phyloP scores from a whole-genome alignment of 2,797 vertebrate species.

The Lagorchestes hirsutus region DNA sequence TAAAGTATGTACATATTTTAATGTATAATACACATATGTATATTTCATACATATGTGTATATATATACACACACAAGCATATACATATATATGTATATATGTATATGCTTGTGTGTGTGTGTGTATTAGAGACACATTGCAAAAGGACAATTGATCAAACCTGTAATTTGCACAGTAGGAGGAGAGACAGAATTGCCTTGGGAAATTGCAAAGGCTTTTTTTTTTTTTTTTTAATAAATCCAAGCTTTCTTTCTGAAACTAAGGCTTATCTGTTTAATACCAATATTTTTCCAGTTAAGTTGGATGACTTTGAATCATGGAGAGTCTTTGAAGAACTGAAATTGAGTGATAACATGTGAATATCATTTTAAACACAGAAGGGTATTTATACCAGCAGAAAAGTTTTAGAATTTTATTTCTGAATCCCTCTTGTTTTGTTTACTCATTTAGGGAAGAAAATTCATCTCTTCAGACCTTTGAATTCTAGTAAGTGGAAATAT shows the following conservation, averaged over 20 bases:
- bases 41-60: too few species aligned
- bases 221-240: neutral
- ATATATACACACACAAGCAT: neutral
- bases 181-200: neutral
- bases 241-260: neutral
- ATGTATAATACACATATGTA: neutral
- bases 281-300: neutral
- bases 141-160: neutral
- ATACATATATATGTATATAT: neutral
- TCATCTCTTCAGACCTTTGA: neutral
- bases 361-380: neutral
- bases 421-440: constrained; percentile 15
- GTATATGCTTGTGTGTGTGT: neutral
- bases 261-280: neutral
- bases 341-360: constrained; percentile 6
- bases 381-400: neutral
- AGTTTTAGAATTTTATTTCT: neutral
- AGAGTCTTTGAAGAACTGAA: neutral
- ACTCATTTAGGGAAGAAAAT: neutral
- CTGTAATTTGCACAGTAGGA: neutral
- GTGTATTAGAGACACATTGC: neutral
- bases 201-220: neutral
- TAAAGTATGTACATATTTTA: too few species aligned
- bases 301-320: neutral
- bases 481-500: constrained; percentile 12